A percentile compares a stretch with the other conserved stretches of the same genome.
These are phyloP conservation scores for Oryzias curvinotus DNA, from an alignment of 2,113 vertebrate genomes.

Conservation along the genomic window DNA sequence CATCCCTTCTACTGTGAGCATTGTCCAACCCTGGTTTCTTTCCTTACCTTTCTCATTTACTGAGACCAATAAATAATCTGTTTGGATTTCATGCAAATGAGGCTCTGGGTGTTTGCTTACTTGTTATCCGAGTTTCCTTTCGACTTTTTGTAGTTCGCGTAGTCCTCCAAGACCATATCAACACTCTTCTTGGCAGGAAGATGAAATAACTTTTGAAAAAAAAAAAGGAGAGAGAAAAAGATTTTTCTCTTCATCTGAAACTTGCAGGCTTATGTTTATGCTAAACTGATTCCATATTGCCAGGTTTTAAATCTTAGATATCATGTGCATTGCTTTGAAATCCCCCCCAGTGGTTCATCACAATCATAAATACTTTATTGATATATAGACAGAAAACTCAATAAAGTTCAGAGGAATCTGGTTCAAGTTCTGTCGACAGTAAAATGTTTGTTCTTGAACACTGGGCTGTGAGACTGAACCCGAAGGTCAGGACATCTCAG, in stretches of 20 bases:
- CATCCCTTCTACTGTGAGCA: neutral
- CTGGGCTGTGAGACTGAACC: no score
- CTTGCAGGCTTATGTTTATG: neutral
- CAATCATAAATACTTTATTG: no score
- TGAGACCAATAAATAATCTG: neutral
- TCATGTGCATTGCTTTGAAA: no score
- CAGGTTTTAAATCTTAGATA: no score
- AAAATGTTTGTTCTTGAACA: no score
- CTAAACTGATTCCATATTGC: neutral
- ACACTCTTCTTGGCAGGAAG: constrained; percentile 96
- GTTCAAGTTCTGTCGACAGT: no score
- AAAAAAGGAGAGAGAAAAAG: neutral
- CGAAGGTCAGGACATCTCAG: no score
- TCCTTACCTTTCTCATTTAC: neutral
- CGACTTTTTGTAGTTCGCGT: constrained; percentile 96
- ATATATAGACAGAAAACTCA: no score
- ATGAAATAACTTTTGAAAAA: constrained; percentile 86
- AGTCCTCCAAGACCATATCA: constrained; percentile 93
- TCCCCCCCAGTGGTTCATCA: no score
- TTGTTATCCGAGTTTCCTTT: constrained; percentile 97
- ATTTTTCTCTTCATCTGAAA: neutral
- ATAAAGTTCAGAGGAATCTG: no score
- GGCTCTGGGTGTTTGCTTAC: constrained; percentile 67
- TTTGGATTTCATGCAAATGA: neutral
- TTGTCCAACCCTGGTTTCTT: neutral